Conservation (phyloP, 2,797 vertebrate genomes). For the Dallia pectoralis region DNA sequence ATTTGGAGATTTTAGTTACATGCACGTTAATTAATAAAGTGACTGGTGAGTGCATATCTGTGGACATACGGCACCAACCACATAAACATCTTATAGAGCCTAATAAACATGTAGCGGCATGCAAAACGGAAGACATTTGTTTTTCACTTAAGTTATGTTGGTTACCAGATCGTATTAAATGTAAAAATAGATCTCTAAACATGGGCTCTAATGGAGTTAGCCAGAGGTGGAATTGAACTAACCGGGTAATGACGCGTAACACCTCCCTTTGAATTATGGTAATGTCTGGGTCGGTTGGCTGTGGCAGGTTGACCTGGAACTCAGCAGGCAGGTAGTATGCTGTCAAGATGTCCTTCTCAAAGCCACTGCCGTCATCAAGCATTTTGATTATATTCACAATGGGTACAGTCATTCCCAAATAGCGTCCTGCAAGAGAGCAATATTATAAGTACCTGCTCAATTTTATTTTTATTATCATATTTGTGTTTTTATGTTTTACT, state of each 20-base stretch:
- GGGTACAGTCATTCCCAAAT: constrained; percentile 82
- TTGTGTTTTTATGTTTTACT: neutral
- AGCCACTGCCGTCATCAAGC: constrained; percentile 61
- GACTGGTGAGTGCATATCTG: no score
- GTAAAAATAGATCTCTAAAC: no score
- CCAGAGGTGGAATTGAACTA: constrained; percentile 16
- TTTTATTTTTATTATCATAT: no score
- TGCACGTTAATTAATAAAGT: no score
- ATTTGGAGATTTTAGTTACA: no score
- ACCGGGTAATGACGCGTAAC: constrained; percentile 77
- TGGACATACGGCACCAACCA: no score
- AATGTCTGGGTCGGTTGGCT: constrained; percentile 73
- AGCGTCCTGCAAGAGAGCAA: constrained; percentile 58
- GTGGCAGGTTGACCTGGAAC: constrained; percentile 72
- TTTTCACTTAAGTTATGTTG: no score
- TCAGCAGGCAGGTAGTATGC: constrained; percentile 74
- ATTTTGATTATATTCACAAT: constrained; percentile 75
- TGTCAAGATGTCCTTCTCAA: constrained; percentile 73
- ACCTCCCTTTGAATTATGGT: constrained; percentile 68
- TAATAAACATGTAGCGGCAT: no score
- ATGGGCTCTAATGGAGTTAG: neutral
- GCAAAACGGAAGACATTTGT: no score
- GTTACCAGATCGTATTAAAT: no score
- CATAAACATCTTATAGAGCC: no score
- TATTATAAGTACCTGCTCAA: neutral